Evolutionary conservation across 2,113 vertebrate genomes (phyloP).

Genomic region (Lepus timidus): DNA sequence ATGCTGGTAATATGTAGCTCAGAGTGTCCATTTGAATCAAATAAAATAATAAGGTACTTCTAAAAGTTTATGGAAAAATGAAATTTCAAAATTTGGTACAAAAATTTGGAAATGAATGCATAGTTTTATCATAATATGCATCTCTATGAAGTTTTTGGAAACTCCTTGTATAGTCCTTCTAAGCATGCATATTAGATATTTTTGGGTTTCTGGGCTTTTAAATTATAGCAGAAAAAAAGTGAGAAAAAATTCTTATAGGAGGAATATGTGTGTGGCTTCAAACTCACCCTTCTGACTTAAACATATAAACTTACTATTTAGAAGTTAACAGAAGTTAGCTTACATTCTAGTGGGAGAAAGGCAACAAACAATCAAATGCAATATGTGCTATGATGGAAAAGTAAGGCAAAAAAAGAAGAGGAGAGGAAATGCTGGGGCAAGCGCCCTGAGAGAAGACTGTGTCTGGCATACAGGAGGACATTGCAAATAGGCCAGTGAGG

Average conservation of each 20-base stretch:
- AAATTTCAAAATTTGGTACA: too few relatives aligned
- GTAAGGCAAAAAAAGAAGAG: neutral
- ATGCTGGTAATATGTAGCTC: slow-evolving; percentile 15
- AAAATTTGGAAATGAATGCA: too few relatives aligned
- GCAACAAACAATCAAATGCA: neutral
- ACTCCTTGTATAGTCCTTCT: neutral
- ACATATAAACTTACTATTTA: too few relatives aligned
- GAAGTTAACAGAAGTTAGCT: neutral
- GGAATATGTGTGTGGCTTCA: too few relatives aligned
- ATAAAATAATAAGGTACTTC: neutral
- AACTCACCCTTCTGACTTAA: too few relatives aligned
- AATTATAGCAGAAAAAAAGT: slow-evolving; percentile 45
- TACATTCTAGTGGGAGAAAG: neutral
- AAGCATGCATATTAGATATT: neutral
- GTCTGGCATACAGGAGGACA: neutral
- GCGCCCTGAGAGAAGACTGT: neutral
- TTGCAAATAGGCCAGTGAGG: too few relatives aligned
- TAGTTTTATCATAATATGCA: too few relatives aligned
- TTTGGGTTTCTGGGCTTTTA: slow-evolving; percentile 39
- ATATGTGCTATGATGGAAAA: neutral
- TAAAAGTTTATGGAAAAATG: too few relatives aligned
- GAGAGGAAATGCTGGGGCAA: neutral
- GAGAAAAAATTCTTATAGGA: neutral
- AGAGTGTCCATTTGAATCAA: neutral
- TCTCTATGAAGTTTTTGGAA: too few relatives aligned